These are phyloP conservation scores for Callosobruchus maculatus DNA, from an alignment of 2,888 invertebrate genomes.

Conservation along the genomic window DNA sequence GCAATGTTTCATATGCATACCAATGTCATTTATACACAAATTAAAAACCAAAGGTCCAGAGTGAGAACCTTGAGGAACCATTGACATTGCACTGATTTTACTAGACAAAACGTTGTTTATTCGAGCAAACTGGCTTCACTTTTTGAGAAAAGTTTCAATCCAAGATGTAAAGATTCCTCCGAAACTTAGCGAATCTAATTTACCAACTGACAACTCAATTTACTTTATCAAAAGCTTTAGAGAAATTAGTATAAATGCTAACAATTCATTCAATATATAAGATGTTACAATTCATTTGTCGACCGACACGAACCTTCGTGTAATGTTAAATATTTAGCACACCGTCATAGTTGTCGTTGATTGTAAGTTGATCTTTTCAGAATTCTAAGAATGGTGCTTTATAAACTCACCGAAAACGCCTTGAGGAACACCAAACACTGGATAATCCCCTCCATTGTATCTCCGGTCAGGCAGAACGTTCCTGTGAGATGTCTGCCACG, in stretches of 20 bases:
- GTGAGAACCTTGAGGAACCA: neutral
- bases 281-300: too few relatives aligned
- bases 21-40: neutral
- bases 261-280: too few relatives aligned
- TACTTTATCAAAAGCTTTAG: too few relatives aligned
- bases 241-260: too few relatives aligned
- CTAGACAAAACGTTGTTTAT: neutral
- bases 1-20: too few relatives aligned
- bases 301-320: too few relatives aligned
- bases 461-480: conserved; percentile 84
- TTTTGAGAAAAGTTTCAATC: neutral
- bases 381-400: neutral
- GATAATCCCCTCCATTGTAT: conserved; percentile 91
- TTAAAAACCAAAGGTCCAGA: neutral
- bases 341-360: too few relatives aligned
- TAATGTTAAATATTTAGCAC: too few relatives aligned
- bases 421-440: conserved; percentile 90
- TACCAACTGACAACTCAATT: neutral
- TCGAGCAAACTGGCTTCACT: neutral
- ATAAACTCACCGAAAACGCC: conserved; percentile 80
- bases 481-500: conserved; percentile 81
- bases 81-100: neutral
- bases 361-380: too few relatives aligned
- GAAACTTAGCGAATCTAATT: neutral
- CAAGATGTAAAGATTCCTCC: neutral